A percentile compares a stretch with the other conserved stretches of the same genome.
These are phyloP conservation scores for Silurus asotus DNA, from an alignment of 2,113 vertebrate genomes.

Conservation along the genomic window DNA sequence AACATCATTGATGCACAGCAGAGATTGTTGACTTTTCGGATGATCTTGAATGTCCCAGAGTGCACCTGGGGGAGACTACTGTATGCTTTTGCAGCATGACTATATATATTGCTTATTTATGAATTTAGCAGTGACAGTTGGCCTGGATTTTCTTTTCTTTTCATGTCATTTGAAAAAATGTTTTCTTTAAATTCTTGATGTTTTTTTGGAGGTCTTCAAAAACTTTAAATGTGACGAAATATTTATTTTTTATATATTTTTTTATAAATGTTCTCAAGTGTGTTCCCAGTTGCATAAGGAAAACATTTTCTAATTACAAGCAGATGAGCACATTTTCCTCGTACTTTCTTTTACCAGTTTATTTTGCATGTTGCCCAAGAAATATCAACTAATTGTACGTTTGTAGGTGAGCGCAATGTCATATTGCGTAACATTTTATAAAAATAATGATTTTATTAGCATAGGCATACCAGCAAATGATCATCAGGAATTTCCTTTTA, in stretches of 20 bases:
- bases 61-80: background rate
- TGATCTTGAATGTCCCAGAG: background rate
- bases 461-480: too few species aligned
- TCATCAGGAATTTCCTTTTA: background rate
- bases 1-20: background rate
- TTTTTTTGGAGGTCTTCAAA: background rate
- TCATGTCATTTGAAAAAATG: background rate
- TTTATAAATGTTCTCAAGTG: background rate
- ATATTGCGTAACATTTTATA: too few species aligned
- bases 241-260: too few species aligned
- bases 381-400: too few species aligned
- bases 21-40: background rate
- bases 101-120: background rate
- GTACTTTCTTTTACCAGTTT: too few species aligned
- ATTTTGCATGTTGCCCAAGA: too few species aligned
- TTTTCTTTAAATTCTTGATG: background rate
- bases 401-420: too few species aligned
- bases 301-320: background rate
- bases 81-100: background rate
- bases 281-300: background rate
- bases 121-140: background rate
- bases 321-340: background rate
- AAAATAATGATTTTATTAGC: too few species aligned
- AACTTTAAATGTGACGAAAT: background rate
- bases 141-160: background rate